Percentiles rank a stretch among this genome's conserved stretches.
These are phyloP conservation scores for Cheilosia scutellata DNA, from an alignment of 2,888 invertebrate genomes.

Conservation along the genomic window DNA sequence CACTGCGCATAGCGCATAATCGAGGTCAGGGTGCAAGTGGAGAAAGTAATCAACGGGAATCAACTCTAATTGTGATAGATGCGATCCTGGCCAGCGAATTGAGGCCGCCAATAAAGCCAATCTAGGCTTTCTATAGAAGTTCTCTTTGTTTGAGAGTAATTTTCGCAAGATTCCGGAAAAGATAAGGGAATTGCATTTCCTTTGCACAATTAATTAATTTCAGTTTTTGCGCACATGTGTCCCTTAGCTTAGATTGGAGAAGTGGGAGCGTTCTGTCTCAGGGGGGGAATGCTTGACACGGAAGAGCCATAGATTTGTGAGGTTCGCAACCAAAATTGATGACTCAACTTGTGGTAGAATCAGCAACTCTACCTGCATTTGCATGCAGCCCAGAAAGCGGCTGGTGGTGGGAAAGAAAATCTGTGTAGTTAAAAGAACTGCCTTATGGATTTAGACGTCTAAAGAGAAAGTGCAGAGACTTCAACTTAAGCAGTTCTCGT, in stretches of 20 bases:
- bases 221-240: neutral
- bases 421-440: too few relatives aligned
- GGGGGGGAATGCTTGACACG: too few relatives aligned
- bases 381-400: too few relatives aligned
- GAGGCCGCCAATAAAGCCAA: conserved; percentile 41
- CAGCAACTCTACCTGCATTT: too few relatives aligned
- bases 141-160: conserved; percentile 46
- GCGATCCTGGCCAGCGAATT: conserved; percentile 25
- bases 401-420: too few relatives aligned
- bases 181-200: conserved; percentile 55
- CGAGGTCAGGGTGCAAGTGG: conserved; percentile 69
- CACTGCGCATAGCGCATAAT: neutral
- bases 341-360: too few relatives aligned
- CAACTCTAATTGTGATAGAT: conserved; percentile 71
- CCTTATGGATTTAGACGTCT: too few relatives aligned
- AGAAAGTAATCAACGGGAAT: conserved; percentile 69
- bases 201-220: neutral
- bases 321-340: too few relatives aligned
- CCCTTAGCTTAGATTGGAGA: neutral
- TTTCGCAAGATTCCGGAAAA: conserved; percentile 31
- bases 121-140: conserved; percentile 41
- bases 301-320: too few relatives aligned
- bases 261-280: too few relatives aligned
- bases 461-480: too few relatives aligned
- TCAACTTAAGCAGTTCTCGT: too few relatives aligned